Evolutionary conservation across 2,797 vertebrate species (phyloP), one percentile per base, ranked within the genome.

Genomic region (Sebastes hopkinsi): DNA sequence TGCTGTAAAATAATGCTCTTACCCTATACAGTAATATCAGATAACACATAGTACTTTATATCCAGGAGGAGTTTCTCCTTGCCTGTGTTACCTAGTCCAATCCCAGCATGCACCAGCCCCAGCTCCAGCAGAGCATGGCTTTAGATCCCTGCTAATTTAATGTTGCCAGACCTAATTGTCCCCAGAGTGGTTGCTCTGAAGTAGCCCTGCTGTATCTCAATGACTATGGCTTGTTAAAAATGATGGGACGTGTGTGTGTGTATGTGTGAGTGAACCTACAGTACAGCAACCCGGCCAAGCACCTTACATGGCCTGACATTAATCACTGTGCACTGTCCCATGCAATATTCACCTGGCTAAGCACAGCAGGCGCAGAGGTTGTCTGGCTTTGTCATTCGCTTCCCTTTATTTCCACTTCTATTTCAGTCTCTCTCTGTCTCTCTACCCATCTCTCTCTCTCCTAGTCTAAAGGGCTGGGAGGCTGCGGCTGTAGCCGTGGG

Each of bases 281-380:
- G 60, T 54, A 66, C 62, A 79, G 75, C 70, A 79, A 68, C 80
- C 62, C 30, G 13, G 84, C 67, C 82, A 75, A 84, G 85, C 80
- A 84, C 90, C 89, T 87, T 91, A 91, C 90, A 92, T 85, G 88
- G 88, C 82, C 83, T 79, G 83, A 91, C 91, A 95, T 94, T 91
- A 94, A 95, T 93, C 93, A 93, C 85, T 80, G 89, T 82, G 87
- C 90, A 87, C 77, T 77, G 87, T 86, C 81, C 89, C 80, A 84
- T 90, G 88, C 82, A 88, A 92, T 92, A 91, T 89, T 90, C 92
- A 94, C 94, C 91, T 92, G 89, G 86, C 80, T 87, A 72, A 94
- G 91, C 92, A 85, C 79, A 85, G 83, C 23, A 55, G 90, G 87
- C 52, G 30, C 87, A 87, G 68, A 77, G 84, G 87, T 88, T 83